Base-by-base conservation (phyloP, 2,888 invertebrate species). In the Ernsta delagoae region DNA sequence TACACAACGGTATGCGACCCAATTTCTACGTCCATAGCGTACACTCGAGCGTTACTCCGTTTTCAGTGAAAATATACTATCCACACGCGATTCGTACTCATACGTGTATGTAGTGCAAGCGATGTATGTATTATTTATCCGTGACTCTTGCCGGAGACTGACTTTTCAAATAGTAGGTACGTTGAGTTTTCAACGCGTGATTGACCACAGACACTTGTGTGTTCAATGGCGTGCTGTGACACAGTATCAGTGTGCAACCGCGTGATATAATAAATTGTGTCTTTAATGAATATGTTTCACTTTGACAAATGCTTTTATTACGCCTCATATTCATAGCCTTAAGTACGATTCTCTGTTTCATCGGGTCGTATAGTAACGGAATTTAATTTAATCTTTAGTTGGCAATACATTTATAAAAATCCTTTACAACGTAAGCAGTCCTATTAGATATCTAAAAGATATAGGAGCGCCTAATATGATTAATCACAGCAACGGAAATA, bases 1-100 rank as follows among this genome's bases (percentile, higher is more conserved):
- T 79, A 74, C 77, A 66, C 79, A 81, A 79, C 71, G 78, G 78
- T 75, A 79, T 79, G 79, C 80, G 85, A 82, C 84, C 84, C 77
- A 82, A 84, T 84, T 85, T 82, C 79, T 79, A 80, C 68, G 70
- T 61, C 70, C 72, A 75, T 74, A 73, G 75, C 73, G 75, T 75
- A 79, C 77, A 76, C 77, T 74, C 75, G 73, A 78, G 76, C 75
- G 77, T 80, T 78, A 76, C 76, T 78, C 76, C 70, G 80, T 80
- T 83, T 82, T 82, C 79, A 83, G 79, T 83, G 80, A 83, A 84
- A 84, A 79, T 78, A 75, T 71, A 75, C 61, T 65, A 65, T 71
- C 75, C 70, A 70, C 73, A 72, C 68, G 64, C 67, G 71, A 78
- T 82, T 78, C 82, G 79, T 43, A 79, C 39, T 39, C 6, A 7